Evolutionary conservation across 2,888 invertebrate genomes (phyloP), one percentile per base, ranked within the genome.

Genomic region (Xestia rhomboidea): DNA sequence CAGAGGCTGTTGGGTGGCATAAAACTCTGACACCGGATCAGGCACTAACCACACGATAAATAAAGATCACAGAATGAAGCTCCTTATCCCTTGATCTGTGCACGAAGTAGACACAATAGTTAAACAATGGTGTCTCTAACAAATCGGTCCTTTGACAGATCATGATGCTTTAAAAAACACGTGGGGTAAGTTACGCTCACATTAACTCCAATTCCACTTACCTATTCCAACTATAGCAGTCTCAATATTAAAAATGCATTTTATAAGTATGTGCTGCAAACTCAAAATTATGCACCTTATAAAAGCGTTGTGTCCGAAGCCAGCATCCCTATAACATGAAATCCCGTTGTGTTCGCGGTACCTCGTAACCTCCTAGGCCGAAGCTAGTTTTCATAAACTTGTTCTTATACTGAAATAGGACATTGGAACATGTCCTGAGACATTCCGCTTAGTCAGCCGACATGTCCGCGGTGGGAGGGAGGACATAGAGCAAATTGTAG

Each of bases 341-440:
- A 51, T 81, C 68, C 82, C 81, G 82, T 85, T 85, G 81, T 54
- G 41, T 38, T 66, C 30, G 8, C 11, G 1, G 78, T 67, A 68
- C 72, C 68, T 30, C 49, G 70, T 68, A 70, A 73, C 62, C 75
- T 73, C 62, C 15, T 68, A 79, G 79, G 27, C 67, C 11, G 63
- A n/a, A 77, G 82, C 79, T 87, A 77, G 81, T 87, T 81, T 77
- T 76, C 78, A 81, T 80, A 81, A 77, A 85, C 79, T 73, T 54
- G 73, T 77, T 87, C 71, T 77, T 76, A 82, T 86, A 89, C 88
- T 87, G 83, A 88, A 89, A 88, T 92, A 92, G 91, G 92, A 89
- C 90, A 90, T 91, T 85, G 85, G 86, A 86, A 88, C 81, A 91
- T 88, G 90, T 93, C 94, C 93, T 93, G 91, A 90, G 90, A 89